phyloP scores from a whole-genome alignment of 2,797 vertebrate species.

The Pelochelys cantorii region DNA sequence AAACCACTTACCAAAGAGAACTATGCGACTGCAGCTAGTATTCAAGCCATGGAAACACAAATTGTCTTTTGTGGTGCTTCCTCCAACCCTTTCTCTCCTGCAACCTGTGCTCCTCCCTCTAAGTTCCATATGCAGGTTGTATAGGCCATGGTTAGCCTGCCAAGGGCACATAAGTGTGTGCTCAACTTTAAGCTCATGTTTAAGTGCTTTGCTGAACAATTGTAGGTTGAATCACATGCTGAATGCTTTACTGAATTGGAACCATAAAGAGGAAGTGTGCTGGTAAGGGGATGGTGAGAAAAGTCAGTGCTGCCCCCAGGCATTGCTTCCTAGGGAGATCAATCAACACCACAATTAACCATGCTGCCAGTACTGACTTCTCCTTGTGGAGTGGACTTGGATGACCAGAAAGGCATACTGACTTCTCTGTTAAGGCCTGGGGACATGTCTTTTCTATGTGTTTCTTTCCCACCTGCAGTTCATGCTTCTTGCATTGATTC shows the following conservation, averaged over 20 bases:
- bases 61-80: not conserved
- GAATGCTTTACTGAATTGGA: too few species aligned
- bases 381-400: conserved; percentile 7
- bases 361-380: not conserved
- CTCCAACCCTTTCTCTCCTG: not conserved
- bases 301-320: conserved; percentile 24
- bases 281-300: too few species aligned
- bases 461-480: not conserved
- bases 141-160: not conserved
- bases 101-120: not conserved
- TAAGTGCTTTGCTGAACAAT: too few species aligned
- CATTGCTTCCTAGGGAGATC: not conserved
- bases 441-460: not conserved
- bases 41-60: too few species aligned
- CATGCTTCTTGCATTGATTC: not conserved
- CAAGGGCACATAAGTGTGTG: not conserved
- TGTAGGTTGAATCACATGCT: too few species aligned
- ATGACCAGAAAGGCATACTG: not conserved
- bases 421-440: not conserved
- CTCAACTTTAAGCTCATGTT: not conserved
- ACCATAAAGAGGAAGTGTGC: too few species aligned
- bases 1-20: not conserved
- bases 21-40: not conserved
- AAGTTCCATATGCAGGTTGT: not conserved
- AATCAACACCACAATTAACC: not conserved